Percentiles rank a stretch among this genome's conserved stretches.
phyloP scores from a whole-genome alignment of 1,140 invertebrate species.

The Paracyclopina nana region DNA sequence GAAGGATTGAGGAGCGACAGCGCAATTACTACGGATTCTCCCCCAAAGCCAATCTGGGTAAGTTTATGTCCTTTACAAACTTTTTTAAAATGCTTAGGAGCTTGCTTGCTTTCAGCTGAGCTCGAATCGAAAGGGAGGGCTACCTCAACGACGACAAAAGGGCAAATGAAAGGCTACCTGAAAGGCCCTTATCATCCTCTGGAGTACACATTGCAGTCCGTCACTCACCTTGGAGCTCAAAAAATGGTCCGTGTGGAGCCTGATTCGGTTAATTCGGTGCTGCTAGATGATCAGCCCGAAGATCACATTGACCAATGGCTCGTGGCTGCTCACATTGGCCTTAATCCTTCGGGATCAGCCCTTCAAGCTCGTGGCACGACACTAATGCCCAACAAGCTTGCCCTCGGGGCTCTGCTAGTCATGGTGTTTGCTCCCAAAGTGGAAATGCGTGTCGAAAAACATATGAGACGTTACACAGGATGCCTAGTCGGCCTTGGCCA shows the following conservation, averaged over 20 bases:
- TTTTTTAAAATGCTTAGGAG: too few species aligned
- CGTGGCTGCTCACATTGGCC: neutral
- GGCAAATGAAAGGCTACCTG: too few species aligned
- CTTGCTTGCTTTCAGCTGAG: too few species aligned
- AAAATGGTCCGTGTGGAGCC: neutral
- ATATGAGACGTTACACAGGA: neutral
- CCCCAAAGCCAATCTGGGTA: too few species aligned
- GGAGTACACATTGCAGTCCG: neutral
- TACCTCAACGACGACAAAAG: too few species aligned
- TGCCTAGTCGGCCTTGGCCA: neutral
- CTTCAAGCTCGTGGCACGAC: neutral
- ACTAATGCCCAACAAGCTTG: neutral
- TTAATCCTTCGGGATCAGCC: neutral
- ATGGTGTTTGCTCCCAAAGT: slow-evolving; percentile 1
- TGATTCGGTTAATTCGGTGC: neutral
- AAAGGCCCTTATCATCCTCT: slow-evolving; percentile 2
- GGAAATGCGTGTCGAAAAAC: neutral
- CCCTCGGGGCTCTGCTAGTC: neutral
- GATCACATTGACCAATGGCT: neutral
- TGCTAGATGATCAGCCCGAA: neutral
- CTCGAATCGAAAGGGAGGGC: too few species aligned
- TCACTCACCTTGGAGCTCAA: neutral
- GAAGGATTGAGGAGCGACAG: too few species aligned
- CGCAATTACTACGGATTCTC: too few species aligned
- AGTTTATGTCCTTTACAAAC: too few species aligned